Base-by-base conservation (phyloP, 1,140 invertebrate species). In the Sitophilus oryzae region DNA sequence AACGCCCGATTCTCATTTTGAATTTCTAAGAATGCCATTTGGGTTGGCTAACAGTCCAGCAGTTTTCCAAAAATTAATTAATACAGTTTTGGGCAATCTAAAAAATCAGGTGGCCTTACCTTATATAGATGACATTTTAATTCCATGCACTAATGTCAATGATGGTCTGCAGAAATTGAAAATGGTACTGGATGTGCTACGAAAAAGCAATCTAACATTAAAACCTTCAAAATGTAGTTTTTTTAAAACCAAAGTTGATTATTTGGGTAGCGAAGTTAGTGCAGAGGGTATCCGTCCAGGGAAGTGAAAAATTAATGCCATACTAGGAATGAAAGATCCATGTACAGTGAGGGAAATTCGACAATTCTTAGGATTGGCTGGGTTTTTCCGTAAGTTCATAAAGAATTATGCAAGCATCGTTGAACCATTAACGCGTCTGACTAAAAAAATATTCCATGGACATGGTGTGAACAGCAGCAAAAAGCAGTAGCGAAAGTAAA, bases 351-450 rank as follows among this genome's bases (percentile, higher is more conserved):
- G 64, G 16, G n/a, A 45, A 30, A 44, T 68, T 3, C 58, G 68
- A 22, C 52, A 45, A 11, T 70, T 64, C 45, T 30, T 60, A 3
- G 64, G 69, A n/a, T 41, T 71, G 41, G 61, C 61, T 5, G 56
- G 65, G 3, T 69, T 66, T 57, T 68, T 71, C 44, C 25, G 66
- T 9, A 52, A 52, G 58, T 67, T 71, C 41, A 58, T 69, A 15
- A 53, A 30, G 30, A 48, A 53, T 30, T 53, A 53, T 44, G 16
- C 51, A 3, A 21, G 6, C 3, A 53, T 25, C 16, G 42, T 25
- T 21, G 10, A 15, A 16, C 51, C 44, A 9, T 23, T 53, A 5
- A 53, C 45, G 4, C 6, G n/a, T 14, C 21, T 52, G 5, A n/a
- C 19, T 44, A 14, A 15, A 49, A 53, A 37, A 61, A 48, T 19